Evolutionary conservation across 2,888 invertebrate genomes (phyloP).

Genomic region (Melipona beecheii): DNA sequence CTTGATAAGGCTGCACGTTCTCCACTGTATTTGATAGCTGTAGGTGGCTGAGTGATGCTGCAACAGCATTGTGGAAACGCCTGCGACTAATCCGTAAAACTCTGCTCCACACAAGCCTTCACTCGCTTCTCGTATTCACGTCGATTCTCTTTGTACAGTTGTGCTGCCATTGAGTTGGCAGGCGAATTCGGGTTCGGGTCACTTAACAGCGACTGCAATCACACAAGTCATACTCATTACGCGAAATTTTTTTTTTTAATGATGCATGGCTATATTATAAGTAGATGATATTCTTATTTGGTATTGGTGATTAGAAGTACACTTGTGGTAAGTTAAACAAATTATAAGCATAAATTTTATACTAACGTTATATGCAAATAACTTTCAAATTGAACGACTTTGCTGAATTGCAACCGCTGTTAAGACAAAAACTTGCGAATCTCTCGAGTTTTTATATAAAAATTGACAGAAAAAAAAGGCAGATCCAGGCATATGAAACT

Average conservation of each 20-base stretch:
- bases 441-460: slow-evolving; percentile 40
- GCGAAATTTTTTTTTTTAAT: slow-evolving; percentile 43
- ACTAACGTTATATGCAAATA: slow-evolving; percentile 41
- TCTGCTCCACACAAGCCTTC: slow-evolving; percentile 99
- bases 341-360: slow-evolving; percentile 57
- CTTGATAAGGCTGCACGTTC: slow-evolving; percentile 80
- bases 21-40: slow-evolving; percentile 76
- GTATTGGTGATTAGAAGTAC: slow-evolving; percentile 43
- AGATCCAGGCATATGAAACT: slow-evolving; percentile 1
- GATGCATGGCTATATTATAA: slow-evolving; percentile 55
- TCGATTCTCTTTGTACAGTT: slow-evolving; percentile 99
- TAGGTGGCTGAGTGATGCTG: slow-evolving; percentile 75
- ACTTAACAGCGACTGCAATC: slow-evolving; percentile 97
- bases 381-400: slow-evolving; percentile 70
- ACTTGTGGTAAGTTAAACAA: slow-evolving; percentile 43
- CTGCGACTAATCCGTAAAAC: slow-evolving; percentile 95
- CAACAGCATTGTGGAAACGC: slow-evolving; percentile 63
- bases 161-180: slow-evolving; percentile 99
- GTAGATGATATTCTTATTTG: slow-evolving; percentile 41
- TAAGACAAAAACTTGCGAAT: slow-evolving; percentile 74
- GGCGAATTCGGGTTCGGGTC: slow-evolving; percentile 99
- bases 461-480: slow-evolving; percentile 14
- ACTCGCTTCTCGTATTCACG: slow-evolving; percentile 99
- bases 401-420: slow-evolving; percentile 84
- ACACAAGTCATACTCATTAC: slow-evolving; percentile 78